Conservation (phyloP, 53 echinoderm and acorn worm species). For the Patiria pectinifera region DNA sequence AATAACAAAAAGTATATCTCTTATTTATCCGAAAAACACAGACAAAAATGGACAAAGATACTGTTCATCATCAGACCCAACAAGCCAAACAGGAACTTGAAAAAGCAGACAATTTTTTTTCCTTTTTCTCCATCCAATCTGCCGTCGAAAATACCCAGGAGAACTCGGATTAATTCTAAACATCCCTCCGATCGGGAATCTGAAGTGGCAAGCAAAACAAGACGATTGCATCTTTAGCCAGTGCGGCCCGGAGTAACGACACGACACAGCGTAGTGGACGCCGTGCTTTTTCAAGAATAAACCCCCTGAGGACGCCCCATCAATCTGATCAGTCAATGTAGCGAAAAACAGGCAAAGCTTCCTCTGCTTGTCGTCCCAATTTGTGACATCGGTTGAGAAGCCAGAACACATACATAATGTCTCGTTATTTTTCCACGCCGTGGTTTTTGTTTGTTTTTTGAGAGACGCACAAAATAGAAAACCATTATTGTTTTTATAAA, state of each 20-base stretch:
- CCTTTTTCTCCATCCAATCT: not conserved
- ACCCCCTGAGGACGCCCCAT: not conserved
- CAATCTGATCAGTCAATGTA: not conserved
- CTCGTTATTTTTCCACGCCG: too few species aligned
- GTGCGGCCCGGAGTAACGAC: not conserved
- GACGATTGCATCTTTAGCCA: constrained; percentile 42
- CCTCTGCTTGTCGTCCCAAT: not conserved
- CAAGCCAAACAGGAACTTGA: not conserved
- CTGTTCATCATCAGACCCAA: not conserved
- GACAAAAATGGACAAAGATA: not conserved
- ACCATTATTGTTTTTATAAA: too few species aligned
- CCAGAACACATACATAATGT: not conserved
- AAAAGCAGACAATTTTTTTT: not conserved
- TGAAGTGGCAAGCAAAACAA: constrained; percentile 47
- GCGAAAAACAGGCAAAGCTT: constrained; percentile 8
- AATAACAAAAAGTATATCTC: too few species aligned
- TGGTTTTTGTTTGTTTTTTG: too few species aligned
- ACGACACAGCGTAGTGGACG: too few species aligned
- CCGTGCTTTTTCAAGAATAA: not conserved
- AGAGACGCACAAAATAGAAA: too few species aligned
- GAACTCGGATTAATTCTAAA: constrained; percentile 18
- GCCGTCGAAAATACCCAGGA: not conserved
- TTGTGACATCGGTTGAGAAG: not conserved
- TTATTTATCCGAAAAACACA: not conserved
- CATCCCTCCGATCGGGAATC: not conserved